Evolutionary conservation across 2,888 invertebrate genomes (phyloP).

Genomic region (Drosophila glabriapex): DNA sequence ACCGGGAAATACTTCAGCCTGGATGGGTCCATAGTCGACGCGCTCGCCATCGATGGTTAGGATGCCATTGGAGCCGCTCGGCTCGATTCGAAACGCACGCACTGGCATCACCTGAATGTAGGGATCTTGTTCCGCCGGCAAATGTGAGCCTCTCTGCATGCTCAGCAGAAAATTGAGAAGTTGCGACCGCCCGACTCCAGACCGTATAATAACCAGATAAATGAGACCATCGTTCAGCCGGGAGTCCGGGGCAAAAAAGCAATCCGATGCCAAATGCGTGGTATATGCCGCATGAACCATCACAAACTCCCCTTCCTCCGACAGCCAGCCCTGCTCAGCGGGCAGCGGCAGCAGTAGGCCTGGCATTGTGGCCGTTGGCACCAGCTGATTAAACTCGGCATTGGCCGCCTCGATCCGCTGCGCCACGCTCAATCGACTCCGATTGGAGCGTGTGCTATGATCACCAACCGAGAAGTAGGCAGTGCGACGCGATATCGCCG

Average conservation of each 20-base stretch:
- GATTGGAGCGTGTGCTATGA: conserved; percentile 88
- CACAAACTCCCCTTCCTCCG: conserved; percentile 90
- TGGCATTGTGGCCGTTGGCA: conserved; percentile 69
- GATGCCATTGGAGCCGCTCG: conserved; percentile 89
- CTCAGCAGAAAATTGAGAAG: conserved; percentile 92
- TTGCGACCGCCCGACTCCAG: conserved; percentile 91
- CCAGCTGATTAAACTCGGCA: conserved; percentile 61
- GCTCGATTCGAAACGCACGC: conserved; percentile 96
- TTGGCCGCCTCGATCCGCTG: conserved; percentile 77
- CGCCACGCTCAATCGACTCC: conserved; percentile 65
- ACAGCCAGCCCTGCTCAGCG: conserved; percentile 88
- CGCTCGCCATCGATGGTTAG: conserved; percentile 97
- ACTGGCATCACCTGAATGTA: conserved; percentile 92
- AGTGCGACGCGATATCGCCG: conserved; percentile 91
- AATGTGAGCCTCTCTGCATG: conserved; percentile 93
- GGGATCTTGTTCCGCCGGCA: conserved; percentile 89
- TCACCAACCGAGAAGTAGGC: conserved; percentile 93
- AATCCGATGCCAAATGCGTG: conserved; percentile 94
- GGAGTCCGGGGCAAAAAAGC: conserved; percentile 94
- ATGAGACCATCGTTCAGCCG: conserved; percentile 95
- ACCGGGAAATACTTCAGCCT: conserved; percentile 94
- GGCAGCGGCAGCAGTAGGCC: conserved; percentile 90
- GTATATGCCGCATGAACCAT: conserved; percentile 96
- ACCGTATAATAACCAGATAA: conserved; percentile 94
- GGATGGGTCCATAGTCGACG: conserved; percentile 94